These are phyloP conservation scores for Formica exsecta DNA, from an alignment of 1,140 invertebrate genomes.

Conservation along the genomic window DNA sequence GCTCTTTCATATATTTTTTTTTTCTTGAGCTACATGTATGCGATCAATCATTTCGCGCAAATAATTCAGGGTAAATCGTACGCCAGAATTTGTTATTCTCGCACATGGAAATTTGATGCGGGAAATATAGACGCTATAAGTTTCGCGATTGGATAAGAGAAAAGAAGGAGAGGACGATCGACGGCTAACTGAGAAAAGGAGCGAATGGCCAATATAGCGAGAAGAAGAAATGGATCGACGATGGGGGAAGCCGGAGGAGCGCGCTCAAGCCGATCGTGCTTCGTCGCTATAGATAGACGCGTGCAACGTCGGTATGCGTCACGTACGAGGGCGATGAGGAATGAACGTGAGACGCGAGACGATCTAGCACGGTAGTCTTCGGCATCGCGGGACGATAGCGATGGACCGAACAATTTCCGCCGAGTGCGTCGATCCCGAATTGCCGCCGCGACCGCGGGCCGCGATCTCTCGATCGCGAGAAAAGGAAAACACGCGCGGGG, in stretches of 20 bases:
- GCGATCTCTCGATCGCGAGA: slow-evolving; percentile 53
- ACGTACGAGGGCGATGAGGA: slow-evolving; percentile 51
- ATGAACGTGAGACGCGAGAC: neutral
- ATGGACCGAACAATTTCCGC: slow-evolving; percentile 41
- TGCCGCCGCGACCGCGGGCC: slow-evolving; percentile 2
- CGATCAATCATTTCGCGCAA: neutral
- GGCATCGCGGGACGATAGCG: slow-evolving; percentile 20
- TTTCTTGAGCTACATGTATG: neutral
- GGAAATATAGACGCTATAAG: neutral
- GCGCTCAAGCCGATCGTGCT: slow-evolving; percentile 44
- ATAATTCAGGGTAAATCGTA: neutral
- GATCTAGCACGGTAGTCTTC: slow-evolving; percentile 26
- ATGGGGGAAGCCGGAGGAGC: neutral
- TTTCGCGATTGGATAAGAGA: neutral
- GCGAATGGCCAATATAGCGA: neutral
- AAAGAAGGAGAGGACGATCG: neutral
- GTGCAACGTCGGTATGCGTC: slow-evolving; percentile 62
- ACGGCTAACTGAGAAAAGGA: neutral
- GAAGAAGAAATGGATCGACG: slow-evolving; percentile 37
- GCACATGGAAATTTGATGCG: neutral
- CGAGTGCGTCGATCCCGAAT: slow-evolving; percentile 15
- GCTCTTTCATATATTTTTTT: neutral
- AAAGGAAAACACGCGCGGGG: slow-evolving; percentile 24
- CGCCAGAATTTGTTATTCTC: neutral
- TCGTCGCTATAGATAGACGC: slow-evolving; percentile 72